Percentiles rank a stretch among this genome's conserved stretches.
Evolutionary conservation across 2,888 invertebrate species (phyloP).

Genomic region (Morinoia aosen): DNA sequence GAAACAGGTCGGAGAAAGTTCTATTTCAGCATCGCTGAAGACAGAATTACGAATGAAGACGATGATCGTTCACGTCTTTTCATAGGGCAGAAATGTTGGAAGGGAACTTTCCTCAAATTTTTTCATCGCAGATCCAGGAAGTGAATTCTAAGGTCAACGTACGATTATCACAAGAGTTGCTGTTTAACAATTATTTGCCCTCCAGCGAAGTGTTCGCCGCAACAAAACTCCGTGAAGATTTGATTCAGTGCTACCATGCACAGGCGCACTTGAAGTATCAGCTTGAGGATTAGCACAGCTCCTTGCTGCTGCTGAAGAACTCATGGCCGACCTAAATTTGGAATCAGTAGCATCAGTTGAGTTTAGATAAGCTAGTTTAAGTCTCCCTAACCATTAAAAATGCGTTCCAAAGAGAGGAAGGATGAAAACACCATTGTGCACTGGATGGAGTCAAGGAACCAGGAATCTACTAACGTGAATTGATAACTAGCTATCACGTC

Average conservation of each 20-base stretch:
- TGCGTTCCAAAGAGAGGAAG: too few relatives aligned
- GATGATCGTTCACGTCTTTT: not conserved
- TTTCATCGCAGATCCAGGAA: not conserved
- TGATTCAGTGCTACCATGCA: not conserved
- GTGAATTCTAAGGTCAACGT: not conserved
- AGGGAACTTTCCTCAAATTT: not conserved
- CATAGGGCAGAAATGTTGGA: not conserved
- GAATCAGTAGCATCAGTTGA: too few relatives aligned
- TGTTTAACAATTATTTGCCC: not conserved
- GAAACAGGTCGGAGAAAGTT: not conserved
- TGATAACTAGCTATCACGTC: too few relatives aligned
- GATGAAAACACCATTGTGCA: too few relatives aligned
- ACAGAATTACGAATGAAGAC: not conserved
- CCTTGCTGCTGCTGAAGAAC: too few relatives aligned
- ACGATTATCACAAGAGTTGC: not conserved
- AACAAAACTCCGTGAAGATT: not conserved
- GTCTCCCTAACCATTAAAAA: too few relatives aligned
- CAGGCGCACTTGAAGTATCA: too few relatives aligned
- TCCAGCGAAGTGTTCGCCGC: not conserved
- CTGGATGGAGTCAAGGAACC: too few relatives aligned
- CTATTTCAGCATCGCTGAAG: not conserved
- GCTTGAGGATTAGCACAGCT: too few relatives aligned
- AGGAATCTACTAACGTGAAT: too few relatives aligned
- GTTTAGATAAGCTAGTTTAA: too few relatives aligned
- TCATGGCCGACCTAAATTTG: too few relatives aligned